These are phyloP conservation scores for Germaria angustata DNA, from an alignment of 2,888 invertebrate genomes.

Conservation along the genomic window DNA sequence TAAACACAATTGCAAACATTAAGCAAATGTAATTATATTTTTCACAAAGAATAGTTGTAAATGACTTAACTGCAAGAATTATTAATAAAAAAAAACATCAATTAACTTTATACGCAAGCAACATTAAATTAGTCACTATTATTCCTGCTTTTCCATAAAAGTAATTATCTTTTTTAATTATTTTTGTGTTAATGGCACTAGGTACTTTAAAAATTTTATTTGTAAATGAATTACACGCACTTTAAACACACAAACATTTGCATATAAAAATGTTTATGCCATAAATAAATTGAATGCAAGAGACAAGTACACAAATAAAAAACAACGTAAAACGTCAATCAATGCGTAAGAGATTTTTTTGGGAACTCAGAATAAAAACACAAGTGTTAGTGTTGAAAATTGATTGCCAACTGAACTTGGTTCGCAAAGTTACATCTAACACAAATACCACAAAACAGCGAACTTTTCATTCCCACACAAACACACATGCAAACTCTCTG, in stretches of 20 bases:
- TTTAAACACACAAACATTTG: neutral
- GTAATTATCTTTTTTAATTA: neutral
- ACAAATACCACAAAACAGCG: neutral
- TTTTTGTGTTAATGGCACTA: neutral
- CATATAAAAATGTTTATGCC: neutral
- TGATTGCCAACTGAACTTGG: constrained; percentile 62
- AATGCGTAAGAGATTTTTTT: constrained; percentile 34
- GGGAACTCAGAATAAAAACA: constrained; percentile 25
- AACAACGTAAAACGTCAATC: constrained; percentile 8
- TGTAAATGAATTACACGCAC: constrained; percentile 24
- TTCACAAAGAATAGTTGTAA: constrained; percentile 18
- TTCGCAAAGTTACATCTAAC: constrained; percentile 46
- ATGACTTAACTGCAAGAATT: constrained; percentile 10
- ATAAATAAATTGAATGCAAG: constrained; percentile 6
- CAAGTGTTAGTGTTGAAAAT: constrained; percentile 59
- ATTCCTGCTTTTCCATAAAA: constrained; percentile 16
- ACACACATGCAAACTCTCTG: neutral
- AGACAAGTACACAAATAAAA: neutral
- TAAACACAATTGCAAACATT: constrained; percentile 9
- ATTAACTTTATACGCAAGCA: neutral
- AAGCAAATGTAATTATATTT: neutral
- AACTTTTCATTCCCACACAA: neutral
- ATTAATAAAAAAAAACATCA: neutral
- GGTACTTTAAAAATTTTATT: neutral
- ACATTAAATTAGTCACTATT: neutral